Conservation (phyloP, 2,797 vertebrate genomes). For the Aldrovandia affinis region DNA sequence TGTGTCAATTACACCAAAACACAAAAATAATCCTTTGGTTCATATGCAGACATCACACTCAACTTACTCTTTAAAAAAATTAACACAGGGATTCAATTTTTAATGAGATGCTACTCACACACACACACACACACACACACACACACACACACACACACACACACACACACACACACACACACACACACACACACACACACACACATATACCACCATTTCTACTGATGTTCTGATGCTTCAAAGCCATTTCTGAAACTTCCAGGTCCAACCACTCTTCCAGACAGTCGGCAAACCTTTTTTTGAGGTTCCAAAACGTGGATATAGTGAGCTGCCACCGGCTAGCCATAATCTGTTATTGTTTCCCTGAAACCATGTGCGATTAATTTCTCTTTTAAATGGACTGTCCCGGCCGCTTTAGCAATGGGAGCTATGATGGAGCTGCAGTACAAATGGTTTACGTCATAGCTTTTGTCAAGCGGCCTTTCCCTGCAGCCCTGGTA, state of each 20-base stretch:
- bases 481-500: slow-evolving; percentile 59
- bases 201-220: neutral
- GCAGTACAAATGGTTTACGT: slow-evolving; percentile 72
- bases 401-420: slow-evolving; percentile 68
- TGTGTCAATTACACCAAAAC: neutral
- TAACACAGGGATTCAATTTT: neutral
- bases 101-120: neutral
- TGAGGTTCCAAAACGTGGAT: slow-evolving; percentile 44
- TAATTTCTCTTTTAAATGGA: slow-evolving; percentile 82
- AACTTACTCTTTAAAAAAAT: neutral
- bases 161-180: neutral
- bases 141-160: neutral
- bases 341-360: slow-evolving; percentile 73
- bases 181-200: neutral
- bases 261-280: neutral
- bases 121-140: neutral
- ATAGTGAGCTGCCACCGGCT: slow-evolving; percentile 60
- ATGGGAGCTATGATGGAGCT: slow-evolving; percentile 63
- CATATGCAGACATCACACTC: neutral
- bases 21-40: neutral
- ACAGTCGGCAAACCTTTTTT: neutral
- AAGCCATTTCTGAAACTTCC: slow-evolving; percentile 8
- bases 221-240: neutral
- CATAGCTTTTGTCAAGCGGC: slow-evolving; percentile 59
- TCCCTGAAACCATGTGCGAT: slow-evolving; percentile 70